These are phyloP conservation scores for Epinotia bilunana DNA, from an alignment of 2,888 invertebrate species.

Conservation along the genomic window DNA sequence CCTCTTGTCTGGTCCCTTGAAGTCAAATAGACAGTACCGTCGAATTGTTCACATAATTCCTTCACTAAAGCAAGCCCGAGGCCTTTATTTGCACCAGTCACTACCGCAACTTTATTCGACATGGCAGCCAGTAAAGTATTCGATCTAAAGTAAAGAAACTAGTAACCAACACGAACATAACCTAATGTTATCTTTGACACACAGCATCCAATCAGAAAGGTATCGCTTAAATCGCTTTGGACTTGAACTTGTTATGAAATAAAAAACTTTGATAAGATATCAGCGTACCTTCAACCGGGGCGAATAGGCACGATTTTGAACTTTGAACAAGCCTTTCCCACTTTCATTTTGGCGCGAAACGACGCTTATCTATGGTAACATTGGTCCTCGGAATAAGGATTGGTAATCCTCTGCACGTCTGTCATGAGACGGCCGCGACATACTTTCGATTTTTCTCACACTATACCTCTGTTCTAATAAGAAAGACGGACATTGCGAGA, in stretches of 20 bases:
- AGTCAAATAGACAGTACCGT: slow-evolving; percentile 89
- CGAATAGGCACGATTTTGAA: too few species aligned
- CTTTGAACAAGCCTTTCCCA: too few species aligned
- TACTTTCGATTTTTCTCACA: too few species aligned
- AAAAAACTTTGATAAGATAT: slow-evolving; percentile 1
- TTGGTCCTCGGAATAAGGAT: too few species aligned
- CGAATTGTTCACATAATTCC: slow-evolving; percentile 85
- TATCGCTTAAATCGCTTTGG: background rate
- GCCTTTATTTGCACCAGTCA: slow-evolving; percentile 91
- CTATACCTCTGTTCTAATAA: too few species aligned
- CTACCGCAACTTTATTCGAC: slow-evolving; percentile 71
- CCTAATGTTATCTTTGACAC: slow-evolving; percentile 9
- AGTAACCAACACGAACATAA: slow-evolving; percentile 10
- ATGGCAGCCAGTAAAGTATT: slow-evolving; percentile 47
- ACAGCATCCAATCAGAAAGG: background rate
- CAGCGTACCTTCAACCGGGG: background rate
- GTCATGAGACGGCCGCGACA: too few species aligned
- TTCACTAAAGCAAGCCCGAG: slow-evolving; percentile 88
- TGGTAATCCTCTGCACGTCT: too few species aligned
- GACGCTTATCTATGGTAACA: too few species aligned
- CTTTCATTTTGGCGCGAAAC: too few species aligned
- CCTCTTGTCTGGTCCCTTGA: slow-evolving; percentile 86
- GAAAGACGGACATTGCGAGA: too few species aligned
- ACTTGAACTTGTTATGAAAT: background rate
- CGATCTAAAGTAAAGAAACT: background rate